These are phyloP conservation scores for Poecilobothrus nobilitatus DNA, from an alignment of 2,888 invertebrate species.

Conservation along the genomic window DNA sequence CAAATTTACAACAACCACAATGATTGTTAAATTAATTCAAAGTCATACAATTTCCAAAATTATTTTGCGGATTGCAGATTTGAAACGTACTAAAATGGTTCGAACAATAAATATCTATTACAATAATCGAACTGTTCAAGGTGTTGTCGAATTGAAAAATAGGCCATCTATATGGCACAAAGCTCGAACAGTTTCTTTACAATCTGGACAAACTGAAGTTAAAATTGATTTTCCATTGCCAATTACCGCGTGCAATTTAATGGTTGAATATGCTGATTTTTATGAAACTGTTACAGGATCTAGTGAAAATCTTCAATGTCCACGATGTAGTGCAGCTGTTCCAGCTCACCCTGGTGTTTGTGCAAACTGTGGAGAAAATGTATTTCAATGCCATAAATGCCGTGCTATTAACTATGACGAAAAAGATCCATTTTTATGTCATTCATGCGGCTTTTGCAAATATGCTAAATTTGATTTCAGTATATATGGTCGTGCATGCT, in stretches of 20 bases:
- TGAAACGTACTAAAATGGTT: conserved; percentile 96
- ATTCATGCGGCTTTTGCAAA: conserved; percentile 98
- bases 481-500: conserved; percentile 81
- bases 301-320: conserved; percentile 90
- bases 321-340: conserved; percentile 91
- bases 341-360: conserved; percentile 97
- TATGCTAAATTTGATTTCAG: conserved; percentile 98
- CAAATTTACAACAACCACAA: conserved; percentile 95
- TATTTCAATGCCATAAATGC: conserved; percentile 98
- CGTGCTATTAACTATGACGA: conserved; percentile 98
- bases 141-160: conserved; percentile 95
- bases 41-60: conserved; percentile 94
- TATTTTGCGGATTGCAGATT: conserved; percentile 83
- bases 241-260: conserved; percentile 94
- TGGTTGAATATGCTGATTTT: conserved; percentile 97
- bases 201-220: conserved; percentile 88
- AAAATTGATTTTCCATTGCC: conserved; percentile 96
- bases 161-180: conserved; percentile 95
- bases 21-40: conserved; percentile 91
- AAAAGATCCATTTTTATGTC: conserved; percentile 97
- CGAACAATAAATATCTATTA: conserved; percentile 93
- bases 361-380: conserved; percentile 78
- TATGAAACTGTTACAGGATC: conserved; percentile 87
- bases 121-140: conserved; percentile 91
- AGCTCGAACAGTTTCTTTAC: conserved; percentile 83